Evolutionary conservation across 2,888 invertebrate genomes (phyloP), one percentile per base, ranked within the genome.

Genomic region (Kuschelorhynchus macadamiae): DNA sequence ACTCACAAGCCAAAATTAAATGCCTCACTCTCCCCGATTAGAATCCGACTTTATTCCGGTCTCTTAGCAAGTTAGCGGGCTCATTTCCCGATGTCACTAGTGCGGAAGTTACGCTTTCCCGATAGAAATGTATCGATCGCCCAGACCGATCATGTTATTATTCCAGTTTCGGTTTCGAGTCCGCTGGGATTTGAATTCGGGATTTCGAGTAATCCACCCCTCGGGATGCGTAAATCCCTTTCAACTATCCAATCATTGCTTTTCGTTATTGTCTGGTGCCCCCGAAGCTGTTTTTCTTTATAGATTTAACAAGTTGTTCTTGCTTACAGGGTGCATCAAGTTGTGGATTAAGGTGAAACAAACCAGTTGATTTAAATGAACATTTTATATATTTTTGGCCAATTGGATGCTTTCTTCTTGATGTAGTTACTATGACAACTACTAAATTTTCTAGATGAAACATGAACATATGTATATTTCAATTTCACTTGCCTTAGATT

Each of bases 141-240:
- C 53, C 11, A 1, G 47, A 46, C 64, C 69, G 69, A 69, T 69
- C 70, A 70, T 44, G 70, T 70, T 70, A 70, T 70, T 66, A 70
- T 70, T 66, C 62, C 66, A 62, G 66, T 67, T 67, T 66, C 62
- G 66, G 66, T 64, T 67, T 62, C 68, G 56, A 64, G 69, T 71
- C 71, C 56, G 65, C 53, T 47, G 67, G 72, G 72, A 72, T 71
- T 72, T 67, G 69, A 67, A 70, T 71, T 67, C 61, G 67, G 71
- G 72, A 71, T 72, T 72, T 72, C 66, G 41, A 55, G 61, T 72
- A 71, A 72, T 72, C 72, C 69, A 69, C 69, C 69, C 69, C 69
- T 44, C 20, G 68, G 63, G 68, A 68, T 52, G 68, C 59, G 63
- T 59, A 53, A 68, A 68, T 63, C 68, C 68, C 63, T 59, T 53